Conservation (phyloP, 1,140 invertebrate genomes). For the Drosophila kanapiae region DNA sequence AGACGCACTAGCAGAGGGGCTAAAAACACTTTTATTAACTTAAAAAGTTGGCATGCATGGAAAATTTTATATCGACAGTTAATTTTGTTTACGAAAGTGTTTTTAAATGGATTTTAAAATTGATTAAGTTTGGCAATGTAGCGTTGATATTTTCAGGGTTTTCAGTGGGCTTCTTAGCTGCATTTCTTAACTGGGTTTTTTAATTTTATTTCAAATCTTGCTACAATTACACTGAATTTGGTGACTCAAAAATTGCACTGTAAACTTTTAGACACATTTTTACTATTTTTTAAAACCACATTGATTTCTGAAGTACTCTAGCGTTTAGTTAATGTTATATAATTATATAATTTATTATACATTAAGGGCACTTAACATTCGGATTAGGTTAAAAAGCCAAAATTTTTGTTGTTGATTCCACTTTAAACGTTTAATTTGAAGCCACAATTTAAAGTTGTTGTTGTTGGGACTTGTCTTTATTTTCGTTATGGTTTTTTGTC, state of each 20-base stretch:
- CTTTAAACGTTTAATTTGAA: conserved; percentile 66
- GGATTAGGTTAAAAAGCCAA: background rate
- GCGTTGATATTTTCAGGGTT: background rate
- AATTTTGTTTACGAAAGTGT: conserved; percentile 9
- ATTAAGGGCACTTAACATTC: background rate
- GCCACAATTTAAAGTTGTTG: conserved; percentile 55
- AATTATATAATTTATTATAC: background rate
- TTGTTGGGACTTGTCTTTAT: conserved; percentile 23
- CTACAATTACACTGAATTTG: too few relatives aligned
- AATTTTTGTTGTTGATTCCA: conserved; percentile 3
- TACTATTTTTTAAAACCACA: too few relatives aligned
- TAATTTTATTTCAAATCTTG: too few relatives aligned
- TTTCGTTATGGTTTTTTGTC: conserved; percentile 49
- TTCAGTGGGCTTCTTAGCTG: background rate
- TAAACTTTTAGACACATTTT: too few relatives aligned
- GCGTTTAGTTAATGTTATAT: too few relatives aligned
- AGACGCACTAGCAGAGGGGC: conserved; percentile 13
- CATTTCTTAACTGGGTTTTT: background rate
- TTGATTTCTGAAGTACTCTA: too few relatives aligned
- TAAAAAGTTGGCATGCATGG: conserved; percentile 25
- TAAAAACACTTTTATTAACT: conserved; percentile 43
- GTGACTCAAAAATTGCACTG: too few relatives aligned
- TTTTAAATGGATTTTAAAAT: conserved; percentile 4
- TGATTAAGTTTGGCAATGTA: conserved; percentile 1
- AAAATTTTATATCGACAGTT: conserved; percentile 10